phyloP scores from a whole-genome alignment of 53 echinoderm and acorn worm genomes.

The Hippasteria phrygiana region DNA sequence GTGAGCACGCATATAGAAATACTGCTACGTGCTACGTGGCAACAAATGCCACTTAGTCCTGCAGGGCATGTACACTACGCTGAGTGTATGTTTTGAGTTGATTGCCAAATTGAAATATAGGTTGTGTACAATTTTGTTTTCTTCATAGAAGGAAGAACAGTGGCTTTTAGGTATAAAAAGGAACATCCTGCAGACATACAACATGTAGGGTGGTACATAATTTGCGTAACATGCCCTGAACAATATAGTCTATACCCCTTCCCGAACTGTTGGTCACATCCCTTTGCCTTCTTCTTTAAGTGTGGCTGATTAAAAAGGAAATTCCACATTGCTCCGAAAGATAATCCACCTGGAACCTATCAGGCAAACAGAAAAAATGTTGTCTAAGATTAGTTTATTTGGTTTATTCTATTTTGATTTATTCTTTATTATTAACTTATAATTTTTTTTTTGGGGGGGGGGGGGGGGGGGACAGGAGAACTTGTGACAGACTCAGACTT shows the following conservation, averaged over 20 bases:
- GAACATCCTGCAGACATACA: background rate
- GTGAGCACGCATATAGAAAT: slow-evolving; percentile 9
- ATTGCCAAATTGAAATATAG: slow-evolving; percentile 5
- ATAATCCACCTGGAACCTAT: slow-evolving; percentile 3
- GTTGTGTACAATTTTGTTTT: background rate
- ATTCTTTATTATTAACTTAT: too few relatives aligned
- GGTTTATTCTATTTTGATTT: too few relatives aligned
- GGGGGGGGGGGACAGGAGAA: too few relatives aligned
- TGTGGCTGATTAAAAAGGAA: background rate
- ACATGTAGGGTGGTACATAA: slow-evolving; percentile 14
- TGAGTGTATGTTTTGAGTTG: background rate
- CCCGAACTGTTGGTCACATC: slow-evolving; percentile 14
- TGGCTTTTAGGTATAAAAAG: background rate
- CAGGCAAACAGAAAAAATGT: background rate
- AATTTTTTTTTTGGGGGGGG: too few relatives aligned
- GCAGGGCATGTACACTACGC: slow-evolving; percentile 4
- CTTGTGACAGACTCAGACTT: too few relatives aligned
- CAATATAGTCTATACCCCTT: slow-evolving; percentile 17
- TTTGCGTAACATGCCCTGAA: background rate
- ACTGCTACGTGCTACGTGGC: slow-evolving; percentile 5
- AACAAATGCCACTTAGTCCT: slow-evolving; percentile 13
- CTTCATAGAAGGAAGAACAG: background rate
- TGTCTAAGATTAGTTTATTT: background rate
- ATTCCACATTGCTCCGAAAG: background rate
- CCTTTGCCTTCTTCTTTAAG: slow-evolving; percentile 3